A percentile compares a stretch with the other conserved stretches of the same genome.
phyloP scores from a whole-genome alignment of 2,888 invertebrate genomes.

The Digitonthophagus gazella region DNA sequence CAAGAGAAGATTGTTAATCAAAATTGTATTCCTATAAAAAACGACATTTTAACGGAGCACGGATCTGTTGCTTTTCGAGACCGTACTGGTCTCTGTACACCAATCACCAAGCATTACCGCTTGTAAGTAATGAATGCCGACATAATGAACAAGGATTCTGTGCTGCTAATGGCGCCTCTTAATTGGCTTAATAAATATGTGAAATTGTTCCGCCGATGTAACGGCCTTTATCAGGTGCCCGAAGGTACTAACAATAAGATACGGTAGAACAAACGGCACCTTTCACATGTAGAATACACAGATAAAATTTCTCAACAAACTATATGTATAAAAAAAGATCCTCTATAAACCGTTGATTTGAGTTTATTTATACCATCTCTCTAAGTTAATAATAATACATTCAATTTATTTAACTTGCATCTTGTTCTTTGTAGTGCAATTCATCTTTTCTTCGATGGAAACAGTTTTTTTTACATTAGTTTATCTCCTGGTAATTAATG shows the following conservation, averaged over 20 bases:
- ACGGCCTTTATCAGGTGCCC: neutral
- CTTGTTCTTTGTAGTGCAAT: too few relatives aligned
- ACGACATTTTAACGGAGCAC: neutral
- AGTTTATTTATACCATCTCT: too few relatives aligned
- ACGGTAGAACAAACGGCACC: neutral
- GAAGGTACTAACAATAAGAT: neutral
- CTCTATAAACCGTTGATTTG: too few relatives aligned
- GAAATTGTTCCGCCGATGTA: neutral
- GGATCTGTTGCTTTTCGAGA: neutral
- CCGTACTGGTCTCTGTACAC: neutral
- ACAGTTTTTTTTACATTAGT: too few relatives aligned
- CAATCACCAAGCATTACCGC: neutral
- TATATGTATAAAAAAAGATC: too few relatives aligned
- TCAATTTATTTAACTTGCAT: too few relatives aligned
- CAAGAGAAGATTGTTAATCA: neutral
- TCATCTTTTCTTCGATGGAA: too few relatives aligned
- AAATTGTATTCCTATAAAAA: neutral
- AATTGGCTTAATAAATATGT: neutral
- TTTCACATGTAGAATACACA: too few relatives aligned
- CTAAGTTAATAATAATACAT: too few relatives aligned
- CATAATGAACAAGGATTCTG: neutral
- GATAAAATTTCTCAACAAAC: too few relatives aligned
- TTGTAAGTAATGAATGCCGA: neutral
- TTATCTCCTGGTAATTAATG: too few relatives aligned
- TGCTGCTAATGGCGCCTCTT: neutral